Evolutionary conservation across 2,797 vertebrate genomes (phyloP).

Genomic region (Argyrosomus regius): DNA sequence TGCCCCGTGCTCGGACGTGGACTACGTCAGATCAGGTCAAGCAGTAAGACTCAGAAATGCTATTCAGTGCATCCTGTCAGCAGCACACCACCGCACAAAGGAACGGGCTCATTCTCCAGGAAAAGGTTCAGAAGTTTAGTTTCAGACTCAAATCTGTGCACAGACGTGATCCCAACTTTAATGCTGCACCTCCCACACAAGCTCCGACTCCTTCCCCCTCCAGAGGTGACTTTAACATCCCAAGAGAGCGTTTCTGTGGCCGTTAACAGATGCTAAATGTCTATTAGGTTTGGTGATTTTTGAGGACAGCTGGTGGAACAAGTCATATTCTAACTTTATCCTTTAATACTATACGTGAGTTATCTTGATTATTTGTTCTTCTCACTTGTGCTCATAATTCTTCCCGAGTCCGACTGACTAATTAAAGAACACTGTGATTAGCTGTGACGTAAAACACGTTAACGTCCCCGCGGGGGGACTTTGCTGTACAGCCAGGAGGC

Average conservation of each 20-base stretch:
- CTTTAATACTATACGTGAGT: not conserved
- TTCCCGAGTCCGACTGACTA: slow-evolving; percentile 3
- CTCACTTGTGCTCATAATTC: not conserved
- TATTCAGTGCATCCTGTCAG: not conserved
- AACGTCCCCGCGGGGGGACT: not conserved
- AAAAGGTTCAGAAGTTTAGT: not conserved
- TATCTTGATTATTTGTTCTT: slow-evolving; percentile 15
- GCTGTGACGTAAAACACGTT: slow-evolving; percentile 10
- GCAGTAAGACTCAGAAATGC: not conserved
- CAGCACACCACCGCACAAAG: not conserved
- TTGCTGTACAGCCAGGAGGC: not conserved
- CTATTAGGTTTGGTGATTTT: slow-evolving; percentile 1
- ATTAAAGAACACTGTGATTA: slow-evolving; percentile 13
- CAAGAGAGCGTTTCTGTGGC: not conserved
- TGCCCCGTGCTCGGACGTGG: not conserved
- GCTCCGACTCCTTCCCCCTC: not conserved
- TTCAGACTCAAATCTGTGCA: not conserved
- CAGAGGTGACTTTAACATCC: slow-evolving; percentile 17
- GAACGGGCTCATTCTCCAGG: not conserved
- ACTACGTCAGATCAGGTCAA: not conserved
- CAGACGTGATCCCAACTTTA: not conserved
- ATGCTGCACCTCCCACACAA: not conserved
- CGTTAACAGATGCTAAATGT: slow-evolving; percentile 21
- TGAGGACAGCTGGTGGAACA: slow-evolving; percentile 16
- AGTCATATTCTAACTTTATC: not conserved